Conservation (phyloP, 2,113 vertebrate species). For the Neogobius melanostomus region DNA sequence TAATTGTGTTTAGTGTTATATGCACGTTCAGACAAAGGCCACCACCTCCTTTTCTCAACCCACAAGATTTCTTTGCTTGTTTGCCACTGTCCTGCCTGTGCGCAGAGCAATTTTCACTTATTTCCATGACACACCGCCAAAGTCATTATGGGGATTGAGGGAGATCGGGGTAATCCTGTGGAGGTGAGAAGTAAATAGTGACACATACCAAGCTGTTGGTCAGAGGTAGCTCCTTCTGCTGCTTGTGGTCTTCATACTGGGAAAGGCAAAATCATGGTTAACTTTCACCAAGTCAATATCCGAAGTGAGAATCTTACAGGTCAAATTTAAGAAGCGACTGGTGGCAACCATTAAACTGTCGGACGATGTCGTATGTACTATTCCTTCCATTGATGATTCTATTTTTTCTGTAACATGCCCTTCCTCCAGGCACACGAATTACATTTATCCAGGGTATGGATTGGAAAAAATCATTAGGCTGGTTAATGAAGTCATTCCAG, state of each 20-base stretch:
- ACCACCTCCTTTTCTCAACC: not conserved
- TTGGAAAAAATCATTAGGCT: too few species aligned
- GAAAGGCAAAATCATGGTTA: conserved; percentile 18
- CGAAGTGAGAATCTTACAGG: too few species aligned
- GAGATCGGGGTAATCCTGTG: not conserved
- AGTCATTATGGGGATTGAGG: not conserved
- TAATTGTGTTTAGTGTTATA: conserved; percentile 2
- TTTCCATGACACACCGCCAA: conserved; percentile 8
- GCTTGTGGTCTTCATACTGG: conserved; percentile 43
- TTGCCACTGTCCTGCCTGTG: not conserved
- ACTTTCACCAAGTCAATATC: not conserved
- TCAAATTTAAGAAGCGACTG: too few species aligned
- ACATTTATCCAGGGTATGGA: too few species aligned
- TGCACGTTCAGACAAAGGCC: not conserved
- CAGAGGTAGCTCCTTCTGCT: conserved; percentile 37
- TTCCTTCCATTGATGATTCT: too few species aligned
- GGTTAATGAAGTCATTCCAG: too few species aligned
- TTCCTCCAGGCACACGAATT: too few species aligned
- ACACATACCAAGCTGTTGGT: conserved; percentile 55
- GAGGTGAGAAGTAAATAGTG: conserved; percentile 4
- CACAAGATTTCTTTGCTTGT: not conserved
- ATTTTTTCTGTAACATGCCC: too few species aligned
- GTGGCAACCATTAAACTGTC: too few species aligned
- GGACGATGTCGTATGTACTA: too few species aligned
- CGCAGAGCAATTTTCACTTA: not conserved